Base-by-base conservation (phyloP, 2,113 vertebrate genomes). In the Scomber colias region DNA sequence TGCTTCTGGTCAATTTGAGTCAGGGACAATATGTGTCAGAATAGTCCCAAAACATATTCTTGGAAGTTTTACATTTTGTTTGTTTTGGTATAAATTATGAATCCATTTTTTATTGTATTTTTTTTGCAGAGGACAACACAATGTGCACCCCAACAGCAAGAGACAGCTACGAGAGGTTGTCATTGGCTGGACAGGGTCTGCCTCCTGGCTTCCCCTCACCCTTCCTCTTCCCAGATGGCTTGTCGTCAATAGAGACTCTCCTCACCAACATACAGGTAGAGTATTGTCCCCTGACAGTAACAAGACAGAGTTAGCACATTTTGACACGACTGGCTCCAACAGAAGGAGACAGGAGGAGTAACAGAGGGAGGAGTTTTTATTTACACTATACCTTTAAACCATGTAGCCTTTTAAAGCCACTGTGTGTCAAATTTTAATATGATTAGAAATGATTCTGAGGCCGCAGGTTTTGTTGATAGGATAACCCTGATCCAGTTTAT, bases 241-340 rank as follows among this genome's bases (percentile, higher is more conserved):
- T 99, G 90, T 99, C 98, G 80, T 99, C 98, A 89, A 99, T 99
- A 97, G 98, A 99, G 95, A 99, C 97, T 57, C 97, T 99, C 74
- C 96, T 99, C 94, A 99, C 98, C 92, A 99, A 99, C 92, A 99
- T 99, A 92, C 98, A 94, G 93, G 93, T 94, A 90, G 3, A 40
- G 35, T 40, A 40, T 2, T 9, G 46, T 60, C 31, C 19, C 12
- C 12, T 15, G 46, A 60, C 19, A 11, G 2, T 45, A 44, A 9
- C 15, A 13, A 24, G 24, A 19, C 11, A 15, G 14, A 44, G 24
- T 49, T 14, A 13, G 30, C 35, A n/a, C 13, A 15, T 24, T 35
- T 9, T 16, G 16, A 50, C 7, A 24, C 19, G 11, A 30, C 15
- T 11, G 35, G 10, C 24, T n/a, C 12, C 17, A 49, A 40, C 35